Percentiles rank a stretch among this genome's conserved stretches.
Evolutionary conservation across 2,113 vertebrate species (phyloP).

Genomic region (Cebidichthys violaceus): DNA sequence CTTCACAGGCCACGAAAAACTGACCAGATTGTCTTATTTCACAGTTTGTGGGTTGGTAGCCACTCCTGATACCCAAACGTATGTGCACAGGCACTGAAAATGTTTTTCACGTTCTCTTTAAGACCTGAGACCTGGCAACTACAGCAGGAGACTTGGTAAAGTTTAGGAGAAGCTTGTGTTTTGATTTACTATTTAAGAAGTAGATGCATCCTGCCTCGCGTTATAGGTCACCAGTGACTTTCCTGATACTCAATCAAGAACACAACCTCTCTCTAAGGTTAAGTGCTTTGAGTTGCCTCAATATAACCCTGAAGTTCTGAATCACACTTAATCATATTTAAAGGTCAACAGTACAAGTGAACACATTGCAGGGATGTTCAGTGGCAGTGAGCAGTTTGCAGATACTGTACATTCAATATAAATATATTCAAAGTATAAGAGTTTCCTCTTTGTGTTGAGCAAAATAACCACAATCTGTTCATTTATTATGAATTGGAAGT

Average conservation of each 20-base stretch:
- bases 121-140: background rate
- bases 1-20: too few relatives aligned
- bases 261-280: background rate
- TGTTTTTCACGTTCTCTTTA: too few relatives aligned
- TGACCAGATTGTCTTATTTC: too few relatives aligned
- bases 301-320: background rate
- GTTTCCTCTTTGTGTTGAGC: background rate
- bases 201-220: background rate
- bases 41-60: too few relatives aligned
- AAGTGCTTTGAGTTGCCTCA: background rate
- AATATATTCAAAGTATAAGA: background rate
- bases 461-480: background rate
- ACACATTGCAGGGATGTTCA: background rate
- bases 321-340: background rate
- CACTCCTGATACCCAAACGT: too few relatives aligned
- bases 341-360: background rate
- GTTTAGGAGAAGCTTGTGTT: background rate
- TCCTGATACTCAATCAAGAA: background rate
- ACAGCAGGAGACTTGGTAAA: background rate
- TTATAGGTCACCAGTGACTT: background rate
- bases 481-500: background rate
- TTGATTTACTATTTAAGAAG: background rate
- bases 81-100: too few relatives aligned
- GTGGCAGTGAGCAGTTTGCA: background rate
- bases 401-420: background rate